Conservation (phyloP, 2,113 vertebrate genomes). For the Lethenteron reissneri region DNA sequence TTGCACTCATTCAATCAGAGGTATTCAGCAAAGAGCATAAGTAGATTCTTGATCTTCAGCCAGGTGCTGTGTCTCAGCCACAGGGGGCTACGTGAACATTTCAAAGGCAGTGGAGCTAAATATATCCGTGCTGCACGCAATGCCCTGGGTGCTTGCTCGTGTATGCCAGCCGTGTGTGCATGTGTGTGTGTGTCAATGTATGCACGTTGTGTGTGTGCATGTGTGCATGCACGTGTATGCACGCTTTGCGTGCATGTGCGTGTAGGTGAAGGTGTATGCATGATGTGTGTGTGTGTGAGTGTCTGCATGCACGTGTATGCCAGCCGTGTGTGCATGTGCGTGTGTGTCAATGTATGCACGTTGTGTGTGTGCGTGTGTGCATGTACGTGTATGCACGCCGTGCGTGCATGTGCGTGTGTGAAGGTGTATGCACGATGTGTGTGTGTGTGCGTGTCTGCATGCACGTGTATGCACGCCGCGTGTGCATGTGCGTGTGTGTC, state of each 20-base stretch:
- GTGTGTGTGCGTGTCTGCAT: background rate
- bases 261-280: background rate
- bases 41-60: too few species aligned
- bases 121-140: too few species aligned
- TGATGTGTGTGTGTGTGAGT: background rate
- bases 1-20: too few species aligned
- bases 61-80: too few species aligned
- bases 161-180: background rate
- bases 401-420: background rate
- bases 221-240: background rate
- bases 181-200: background rate
- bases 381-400: background rate
- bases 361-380: background rate
- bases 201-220: background rate
- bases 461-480: background rate
- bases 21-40: too few species aligned
- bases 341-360: background rate
- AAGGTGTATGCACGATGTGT: background rate
- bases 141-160: background rate
- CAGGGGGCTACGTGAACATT: too few species aligned
- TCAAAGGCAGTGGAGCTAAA: too few species aligned
- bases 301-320: background rate
- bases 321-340: background rate
- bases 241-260: background rate
- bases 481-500: background rate